Percentiles rank a stretch among this genome's conserved stretches.
Conservation (phyloP, 2,888 invertebrate species). For the Cecidostiba fungosa region DNA sequence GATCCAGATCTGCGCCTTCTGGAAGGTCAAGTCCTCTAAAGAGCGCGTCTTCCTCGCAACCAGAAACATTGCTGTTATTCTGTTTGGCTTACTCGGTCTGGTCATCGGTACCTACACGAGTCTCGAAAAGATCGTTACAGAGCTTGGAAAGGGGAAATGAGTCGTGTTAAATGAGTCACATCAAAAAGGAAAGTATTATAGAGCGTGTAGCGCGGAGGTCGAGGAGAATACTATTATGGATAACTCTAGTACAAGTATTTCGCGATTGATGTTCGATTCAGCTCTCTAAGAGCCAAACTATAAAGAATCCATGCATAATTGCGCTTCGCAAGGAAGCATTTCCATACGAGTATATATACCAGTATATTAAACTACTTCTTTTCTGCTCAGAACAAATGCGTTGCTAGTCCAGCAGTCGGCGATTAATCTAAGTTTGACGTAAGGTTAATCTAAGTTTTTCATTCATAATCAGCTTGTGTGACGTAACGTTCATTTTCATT, state of each 20-base stretch:
- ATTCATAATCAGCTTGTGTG: not conserved
- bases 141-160: conserved; percentile 23
- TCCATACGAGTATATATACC: not conserved
- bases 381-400: conserved; percentile 37
- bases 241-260: not conserved
- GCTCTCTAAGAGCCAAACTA: not conserved
- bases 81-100: conserved; percentile 86
- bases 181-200: not conserved
- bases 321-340: not conserved
- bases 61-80: conserved; percentile 84
- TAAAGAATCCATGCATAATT: not conserved
- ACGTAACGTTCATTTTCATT: conserved; percentile 7
- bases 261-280: not conserved
- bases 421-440: conserved; percentile 21
- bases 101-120: conserved; percentile 87
- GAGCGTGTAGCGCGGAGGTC: not conserved
- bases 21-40: conserved; percentile 84
- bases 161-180: not conserved
- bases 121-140: conserved; percentile 82
- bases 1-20: conserved; percentile 91
- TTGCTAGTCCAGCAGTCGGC: conserved; percentile 41
- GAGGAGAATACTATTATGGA: not conserved
- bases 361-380: conserved; percentile 12
- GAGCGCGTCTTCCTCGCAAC: conserved; percentile 83
- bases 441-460: not conserved